Evolutionary conservation across 2,888 invertebrate species (phyloP), one percentile per base, ranked within the genome.

Genomic region (Caprella mutica): DNA sequence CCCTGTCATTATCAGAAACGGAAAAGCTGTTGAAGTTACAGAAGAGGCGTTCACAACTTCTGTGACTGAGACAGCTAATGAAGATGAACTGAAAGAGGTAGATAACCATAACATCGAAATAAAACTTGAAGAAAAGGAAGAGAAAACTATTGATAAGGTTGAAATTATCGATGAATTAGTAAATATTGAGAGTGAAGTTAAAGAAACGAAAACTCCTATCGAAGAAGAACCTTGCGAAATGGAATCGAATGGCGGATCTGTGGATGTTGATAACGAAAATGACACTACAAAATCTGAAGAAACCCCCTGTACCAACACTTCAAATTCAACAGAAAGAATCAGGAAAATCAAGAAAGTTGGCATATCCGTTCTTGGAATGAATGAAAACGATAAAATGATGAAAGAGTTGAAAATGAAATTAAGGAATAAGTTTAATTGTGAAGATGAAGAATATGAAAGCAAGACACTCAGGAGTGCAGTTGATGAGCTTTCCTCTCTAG

Each of bases 381-480:
- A 54, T 17, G 61, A 66, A 12, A 60, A 65, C 26, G 67, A 67
- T 29, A 61, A 65, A 40, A 66, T 67, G 67, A 66, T 67, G 26
- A 62, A 63, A 1, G 67, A 67, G 53, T 44, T 67, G 26, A 67
- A 67, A 48, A 39, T 61, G 6, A 67, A 67, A 23, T 44, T 67
- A 29, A 56, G 60, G 48, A 54, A 60, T 6, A 65, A 55, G 29
- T 67, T 67, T 51, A 55, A 57, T 12, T 39, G 21, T 3, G 53
- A 53, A 17, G 53, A 52, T 4, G 55, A 55, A 6, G 46, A 51
- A 5, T 23, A 12, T 33, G 29, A 21, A 12, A 12, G 27, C 3
- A 21, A 30, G 14, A 29, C 17, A 8, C 14, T 24, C 21, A 19
- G 14, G 19, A 12, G 21, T 4, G 9, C 42, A 12, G 1, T 26